phyloP scores from a whole-genome alignment of 2,888 invertebrate genomes.

The Argyresthia albistria region DNA sequence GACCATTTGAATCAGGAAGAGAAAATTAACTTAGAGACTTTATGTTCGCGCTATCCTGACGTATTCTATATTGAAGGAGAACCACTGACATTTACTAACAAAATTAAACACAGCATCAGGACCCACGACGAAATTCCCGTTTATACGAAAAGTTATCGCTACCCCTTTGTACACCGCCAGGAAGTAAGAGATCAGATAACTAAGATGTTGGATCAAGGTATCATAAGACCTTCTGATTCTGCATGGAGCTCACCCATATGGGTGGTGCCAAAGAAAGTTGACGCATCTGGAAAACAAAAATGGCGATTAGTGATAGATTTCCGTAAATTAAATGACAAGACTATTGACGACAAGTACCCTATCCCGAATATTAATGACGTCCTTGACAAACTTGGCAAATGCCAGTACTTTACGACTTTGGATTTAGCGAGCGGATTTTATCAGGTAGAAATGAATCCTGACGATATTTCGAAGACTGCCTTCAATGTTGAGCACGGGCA shows the following conservation, averaged over 20 bases:
- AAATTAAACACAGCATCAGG: not conserved
- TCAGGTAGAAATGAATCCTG: too few species aligned
- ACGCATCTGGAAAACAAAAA: constrained; percentile 15
- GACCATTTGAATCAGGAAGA: constrained; percentile 21
- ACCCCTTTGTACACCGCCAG: not conserved
- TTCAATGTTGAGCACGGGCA: too few species aligned
- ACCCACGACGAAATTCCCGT: not conserved
- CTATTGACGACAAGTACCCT: constrained; percentile 19
- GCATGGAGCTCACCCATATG: constrained; percentile 16
- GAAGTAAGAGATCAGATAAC: not conserved
- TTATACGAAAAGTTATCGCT: not conserved
- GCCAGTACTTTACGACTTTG: too few species aligned
- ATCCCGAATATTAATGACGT: constrained; percentile 18
- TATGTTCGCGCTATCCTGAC: constrained; percentile 13
- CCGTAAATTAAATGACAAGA: constrained; percentile 16
- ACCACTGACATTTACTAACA: not conserved
- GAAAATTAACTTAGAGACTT: constrained; percentile 13
- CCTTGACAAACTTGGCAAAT: constrained; percentile 11
- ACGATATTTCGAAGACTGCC: too few species aligned
- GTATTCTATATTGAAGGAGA: constrained; percentile 15
- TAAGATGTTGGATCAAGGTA: constrained; percentile 9
- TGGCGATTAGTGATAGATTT: constrained; percentile 16
- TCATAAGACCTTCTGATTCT: constrained; percentile 14
- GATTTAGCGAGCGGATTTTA: too few species aligned
- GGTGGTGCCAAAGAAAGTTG: constrained; percentile 16